phyloP scores from a whole-genome alignment of 2,113 vertebrate genomes.

The Nerophis ophidion region DNA sequence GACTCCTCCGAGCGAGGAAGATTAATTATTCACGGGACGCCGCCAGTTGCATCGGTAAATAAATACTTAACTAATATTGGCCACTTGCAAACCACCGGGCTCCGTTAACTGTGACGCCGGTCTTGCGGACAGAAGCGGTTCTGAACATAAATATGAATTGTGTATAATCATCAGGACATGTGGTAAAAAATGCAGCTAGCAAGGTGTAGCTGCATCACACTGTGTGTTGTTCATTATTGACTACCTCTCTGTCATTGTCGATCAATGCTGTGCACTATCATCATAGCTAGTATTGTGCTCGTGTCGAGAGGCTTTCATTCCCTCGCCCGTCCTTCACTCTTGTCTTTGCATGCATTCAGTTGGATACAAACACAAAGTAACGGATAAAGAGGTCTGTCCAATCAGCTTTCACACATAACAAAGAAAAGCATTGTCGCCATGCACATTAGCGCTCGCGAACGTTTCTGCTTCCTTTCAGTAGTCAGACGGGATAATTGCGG shows the following conservation, averaged over 20 bases:
- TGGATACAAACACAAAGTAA: too few species aligned
- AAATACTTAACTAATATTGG: conserved; percentile 70
- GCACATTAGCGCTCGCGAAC: background rate
- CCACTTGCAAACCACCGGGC: conserved; percentile 43
- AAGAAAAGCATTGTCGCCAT: background rate
- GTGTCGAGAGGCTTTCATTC: too few species aligned
- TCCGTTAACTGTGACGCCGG: conserved; percentile 35
- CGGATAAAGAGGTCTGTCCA: too few species aligned
- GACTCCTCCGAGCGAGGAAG: conserved; percentile 48
- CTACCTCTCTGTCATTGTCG: background rate
- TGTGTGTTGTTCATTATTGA: background rate
- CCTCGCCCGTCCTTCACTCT: too few species aligned
- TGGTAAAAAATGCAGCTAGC: background rate
- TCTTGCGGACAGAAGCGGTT: background rate
- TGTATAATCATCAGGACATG: background rate
- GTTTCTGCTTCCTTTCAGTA: background rate
- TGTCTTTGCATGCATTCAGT: too few species aligned
- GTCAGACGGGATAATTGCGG: background rate
- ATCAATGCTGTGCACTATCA: background rate
- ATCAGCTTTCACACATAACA: background rate
- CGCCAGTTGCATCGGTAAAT: conserved; percentile 62
- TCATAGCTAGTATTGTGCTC: too few species aligned
- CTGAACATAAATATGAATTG: background rate
- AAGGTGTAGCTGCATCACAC: background rate
- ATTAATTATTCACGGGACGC: conserved; percentile 67